Conservation (phyloP, 2,888 invertebrate genomes). For the Heteropelma amictum region DNA sequence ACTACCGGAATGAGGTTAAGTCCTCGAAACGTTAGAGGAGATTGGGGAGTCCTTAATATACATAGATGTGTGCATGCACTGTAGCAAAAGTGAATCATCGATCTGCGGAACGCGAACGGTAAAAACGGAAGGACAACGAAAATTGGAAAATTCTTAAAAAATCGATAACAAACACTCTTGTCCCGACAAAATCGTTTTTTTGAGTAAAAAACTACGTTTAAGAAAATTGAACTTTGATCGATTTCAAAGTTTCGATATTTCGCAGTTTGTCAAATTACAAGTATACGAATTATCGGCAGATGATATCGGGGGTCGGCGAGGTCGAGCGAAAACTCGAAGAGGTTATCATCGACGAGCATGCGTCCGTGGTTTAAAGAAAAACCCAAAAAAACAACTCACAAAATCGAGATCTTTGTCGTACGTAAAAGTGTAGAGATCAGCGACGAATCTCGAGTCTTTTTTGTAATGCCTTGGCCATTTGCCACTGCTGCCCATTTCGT, state of each 20-base stretch:
- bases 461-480: conserved; percentile 88
- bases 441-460: conserved; percentile 90
- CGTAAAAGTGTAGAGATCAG: conserved; percentile 91
- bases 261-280: too few relatives aligned
- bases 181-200: background rate
- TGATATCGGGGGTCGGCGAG: conserved; percentile 34
- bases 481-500: conserved; percentile 65
- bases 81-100: background rate
- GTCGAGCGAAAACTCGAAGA: background rate
- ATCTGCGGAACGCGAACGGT: background rate
- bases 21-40: conserved; percentile 8
- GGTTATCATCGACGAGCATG: background rate
- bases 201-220: background rate
- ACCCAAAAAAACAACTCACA: conserved; percentile 64
- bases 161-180: too few relatives aligned
- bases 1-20: background rate
- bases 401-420: conserved; percentile 85
- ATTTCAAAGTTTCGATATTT: too few relatives aligned
- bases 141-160: too few relatives aligned
- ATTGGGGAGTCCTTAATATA: background rate
- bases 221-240: too few relatives aligned
- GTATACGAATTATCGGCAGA: background rate
- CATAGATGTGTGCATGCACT: background rate
- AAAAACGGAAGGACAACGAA: too few relatives aligned
- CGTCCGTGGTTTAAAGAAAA: background rate